Evolutionary conservation across 1,140 invertebrate genomes (phyloP), one percentile per base, ranked within the genome.

Genomic region (Cepaea nemoralis): DNA sequence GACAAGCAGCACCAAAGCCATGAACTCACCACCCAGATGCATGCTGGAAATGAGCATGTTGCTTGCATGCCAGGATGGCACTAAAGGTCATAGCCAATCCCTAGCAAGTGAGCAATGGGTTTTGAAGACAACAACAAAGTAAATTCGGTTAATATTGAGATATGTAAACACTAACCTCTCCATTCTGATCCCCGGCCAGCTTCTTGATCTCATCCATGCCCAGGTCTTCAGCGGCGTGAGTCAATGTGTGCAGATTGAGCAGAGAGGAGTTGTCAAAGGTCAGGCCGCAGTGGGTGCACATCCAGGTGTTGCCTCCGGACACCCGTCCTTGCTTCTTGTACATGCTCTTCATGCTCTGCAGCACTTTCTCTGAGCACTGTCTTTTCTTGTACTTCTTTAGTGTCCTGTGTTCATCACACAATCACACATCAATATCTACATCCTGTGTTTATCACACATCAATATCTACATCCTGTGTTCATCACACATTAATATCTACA

Each of bases 281-380:
- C 67, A 94, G 87, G 79, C 92, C 89, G 87, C 94, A 94, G 77
- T 93, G 90, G 3, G 88, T 90, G 87, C 94, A 94, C 82, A 92
- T 91, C 93, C 93, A 94, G 42, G 93, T 93, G 70, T 87, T 88
- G 14, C 86, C 89, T 33, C 87, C 88, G 73, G 77, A 81, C n/a
- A 85, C 82, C 35, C 85, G 84, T 27, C 87, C 87, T 80, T 89
- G 86, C 63, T 86, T 86, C 77, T 88, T 88, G 83, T 90, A 90
- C 80, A 91, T 77, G 12, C 88, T 88, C 81, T 89, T 89, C 12
- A 90, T 85, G 8, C 89, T 87, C 74, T 86, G 83, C n/a, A 87
- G 77, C 42, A 88, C 79, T 31, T 83, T 83, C 39, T 90, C 87
- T 8, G 82, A 81, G 19, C 87, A 87, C 63, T 84, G 86, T 27